These are phyloP conservation scores for Lasiurus borealis DNA, from an alignment of 2,113 vertebrate species.

Conservation along the genomic window DNA sequence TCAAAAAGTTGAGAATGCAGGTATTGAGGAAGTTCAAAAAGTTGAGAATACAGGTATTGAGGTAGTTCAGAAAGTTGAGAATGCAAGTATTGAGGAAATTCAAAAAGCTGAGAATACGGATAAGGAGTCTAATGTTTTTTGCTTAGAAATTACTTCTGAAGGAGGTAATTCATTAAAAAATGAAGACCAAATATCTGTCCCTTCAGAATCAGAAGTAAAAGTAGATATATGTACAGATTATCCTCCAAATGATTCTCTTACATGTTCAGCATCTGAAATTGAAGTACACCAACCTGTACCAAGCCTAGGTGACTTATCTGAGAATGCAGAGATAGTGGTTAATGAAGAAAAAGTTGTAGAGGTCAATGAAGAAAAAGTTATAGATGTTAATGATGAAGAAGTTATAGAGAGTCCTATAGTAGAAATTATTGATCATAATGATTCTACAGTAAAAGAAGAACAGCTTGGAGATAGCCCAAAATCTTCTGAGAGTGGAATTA, in stretches of 20 bases:
- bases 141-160: constrained; percentile 64
- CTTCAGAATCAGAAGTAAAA: constrained; percentile 40
- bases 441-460: constrained; percentile 67
- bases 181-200: constrained; percentile 64
- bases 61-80: constrained; percentile 54
- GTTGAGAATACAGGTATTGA: constrained; percentile 17
- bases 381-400: constrained; percentile 57
- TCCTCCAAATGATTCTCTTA: constrained; percentile 45
- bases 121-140: not conserved
- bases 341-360: constrained; percentile 57
- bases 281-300: constrained; percentile 48
- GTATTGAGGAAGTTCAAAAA: constrained; percentile 41
- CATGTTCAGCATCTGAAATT: constrained; percentile 24
- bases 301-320: constrained; percentile 59
- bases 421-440: constrained; percentile 67
- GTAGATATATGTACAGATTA: constrained; percentile 13
- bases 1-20: constrained; percentile 47
- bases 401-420: constrained; percentile 13
- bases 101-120: constrained; percentile 45
- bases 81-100: constrained; percentile 37
- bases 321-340: constrained; percentile 36
- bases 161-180: constrained; percentile 37
- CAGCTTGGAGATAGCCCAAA: constrained; percentile 54
- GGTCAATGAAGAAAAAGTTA: constrained; percentile 46
- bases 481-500: constrained; percentile 24